Base-by-base conservation (phyloP, 2,797 vertebrate species). In the Bovichtus variegatus region DNA sequence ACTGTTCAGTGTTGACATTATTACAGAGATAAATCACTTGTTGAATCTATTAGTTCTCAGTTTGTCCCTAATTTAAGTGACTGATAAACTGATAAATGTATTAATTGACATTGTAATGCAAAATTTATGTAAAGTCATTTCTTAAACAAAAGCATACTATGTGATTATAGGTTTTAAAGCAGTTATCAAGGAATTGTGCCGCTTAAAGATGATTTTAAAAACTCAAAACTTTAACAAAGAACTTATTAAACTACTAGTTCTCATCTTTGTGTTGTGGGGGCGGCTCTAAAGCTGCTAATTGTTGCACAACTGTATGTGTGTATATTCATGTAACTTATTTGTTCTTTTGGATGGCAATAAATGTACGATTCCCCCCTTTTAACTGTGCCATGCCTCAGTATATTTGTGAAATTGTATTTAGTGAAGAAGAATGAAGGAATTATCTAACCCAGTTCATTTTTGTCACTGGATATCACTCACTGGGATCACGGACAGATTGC, bases 321-420 rank as follows among this genome's bases (percentile, higher is more conserved):
- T 67, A 54, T 73, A 41, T 62, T 64, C 12, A 46, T 71, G 29
- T 78, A 65, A 81, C 7, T 76, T 78, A 81, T 78, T 74, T 71
- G 63, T 66, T 63, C 34, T 66, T 18, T 67, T 34, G 3, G 27
- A 67, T 38, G 38, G 36, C 21, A 84, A 82, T 86, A 86, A 87
- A 84, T 78, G 27, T 69, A 19, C 31, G 9, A 78, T 9, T 49
- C 61, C 65, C 64, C 44, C 57, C 62, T 40, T 27, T 63, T 16
- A 61, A 5, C 27, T 55, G 8, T 23, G 16, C 21, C 23, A 8
- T 23, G 16, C 21, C 23, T 36, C 9, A 16, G 18, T 23, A 59
- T 36, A 2, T 58, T 49, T 51, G 58, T 50, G n/a, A 21, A n/a
- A n/a, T n/a, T n/a, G n/a, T n/a, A n/a, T n/a, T n/a, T n/a, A n/a